Conservation (phyloP, 2,797 vertebrate genomes). For the Cyprinella venusta region DNA sequence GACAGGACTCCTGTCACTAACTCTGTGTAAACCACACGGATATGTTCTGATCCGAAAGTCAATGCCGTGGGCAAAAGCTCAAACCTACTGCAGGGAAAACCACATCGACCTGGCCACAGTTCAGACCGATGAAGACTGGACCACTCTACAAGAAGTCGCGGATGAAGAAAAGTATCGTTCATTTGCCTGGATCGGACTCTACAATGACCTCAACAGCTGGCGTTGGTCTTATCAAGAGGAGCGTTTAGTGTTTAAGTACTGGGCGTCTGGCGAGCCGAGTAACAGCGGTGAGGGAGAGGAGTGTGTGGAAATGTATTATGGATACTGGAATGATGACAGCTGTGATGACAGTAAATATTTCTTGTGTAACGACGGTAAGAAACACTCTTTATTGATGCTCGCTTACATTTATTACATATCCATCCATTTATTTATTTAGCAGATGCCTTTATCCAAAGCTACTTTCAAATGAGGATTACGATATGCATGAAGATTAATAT, state of each 20-base stretch:
- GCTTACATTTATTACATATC: not conserved
- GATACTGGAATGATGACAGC: rapidly evolving
- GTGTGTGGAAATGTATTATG: rapidly evolving
- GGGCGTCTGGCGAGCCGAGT: not conserved
- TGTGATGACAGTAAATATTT: rapidly evolving
- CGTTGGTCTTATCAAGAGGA: slow-evolving; percentile 11
- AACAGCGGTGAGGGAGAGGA: rapidly evolving
- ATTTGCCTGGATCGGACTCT: slow-evolving; percentile 36
- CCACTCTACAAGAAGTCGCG: not conserved
- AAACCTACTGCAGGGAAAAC: slow-evolving; percentile 13
- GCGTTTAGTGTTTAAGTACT: not conserved
- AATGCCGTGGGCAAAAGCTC: not conserved
- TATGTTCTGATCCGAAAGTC: not conserved
- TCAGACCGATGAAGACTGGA: slow-evolving; percentile 8
- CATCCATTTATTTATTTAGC: not conserved
- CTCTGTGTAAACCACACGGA: not conserved
- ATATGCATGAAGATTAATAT: too few relatives aligned
- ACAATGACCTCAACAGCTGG: slow-evolving; percentile 35
- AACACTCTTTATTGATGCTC: not conserved
- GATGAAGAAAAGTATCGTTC: rapidly evolving
- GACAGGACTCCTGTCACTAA: not conserved
- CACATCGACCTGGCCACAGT: slow-evolving; percentile 17
- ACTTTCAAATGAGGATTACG: too few relatives aligned
- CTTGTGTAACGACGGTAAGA: slow-evolving; percentile 28
- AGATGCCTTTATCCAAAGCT: not conserved